phyloP scores from a whole-genome alignment of 1,140 invertebrate species.

The Ips typographus region DNA sequence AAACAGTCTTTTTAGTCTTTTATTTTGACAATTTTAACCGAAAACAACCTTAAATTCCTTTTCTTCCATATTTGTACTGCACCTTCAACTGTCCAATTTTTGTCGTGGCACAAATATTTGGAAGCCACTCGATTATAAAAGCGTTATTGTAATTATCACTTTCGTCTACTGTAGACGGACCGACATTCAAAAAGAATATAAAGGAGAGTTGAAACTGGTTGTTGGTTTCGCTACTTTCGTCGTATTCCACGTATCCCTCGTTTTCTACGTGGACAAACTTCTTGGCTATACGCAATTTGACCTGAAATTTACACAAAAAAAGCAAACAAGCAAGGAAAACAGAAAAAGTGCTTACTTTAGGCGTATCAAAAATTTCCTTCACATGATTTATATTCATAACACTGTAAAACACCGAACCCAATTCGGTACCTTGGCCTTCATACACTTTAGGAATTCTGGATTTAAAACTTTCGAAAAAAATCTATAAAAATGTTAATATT shows the following conservation, averaged over 20 bases:
- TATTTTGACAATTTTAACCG: background rate
- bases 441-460: constrained; percentile 67
- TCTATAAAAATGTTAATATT: constrained; percentile 46
- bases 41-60: constrained; percentile 35
- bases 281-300: constrained; percentile 44
- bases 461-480: constrained; percentile 71
- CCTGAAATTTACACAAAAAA: constrained; percentile 34
- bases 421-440: constrained; percentile 67
- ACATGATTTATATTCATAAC: constrained; percentile 74
- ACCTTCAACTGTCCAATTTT: constrained; percentile 44
- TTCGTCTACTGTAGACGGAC: constrained; percentile 44
- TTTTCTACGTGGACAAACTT: constrained; percentile 39
- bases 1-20: too few relatives aligned
- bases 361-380: constrained; percentile 75
- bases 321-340: background rate
- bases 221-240: constrained; percentile 35
- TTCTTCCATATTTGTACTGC: constrained; percentile 45
- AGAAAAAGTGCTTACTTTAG: constrained; percentile 55
- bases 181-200: constrained; percentile 45
- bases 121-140: constrained; percentile 44
- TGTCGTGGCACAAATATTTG: constrained; percentile 31
- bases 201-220: constrained; percentile 35
- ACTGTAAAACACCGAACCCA: constrained; percentile 66
- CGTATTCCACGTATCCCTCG: constrained; percentile 42
- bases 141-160: constrained; percentile 43